Percentiles rank a stretch among this genome's conserved stretches.
phyloP scores from a whole-genome alignment of 2,113 vertebrate genomes.

The Cyphomyrus discorhynchus region DNA sequence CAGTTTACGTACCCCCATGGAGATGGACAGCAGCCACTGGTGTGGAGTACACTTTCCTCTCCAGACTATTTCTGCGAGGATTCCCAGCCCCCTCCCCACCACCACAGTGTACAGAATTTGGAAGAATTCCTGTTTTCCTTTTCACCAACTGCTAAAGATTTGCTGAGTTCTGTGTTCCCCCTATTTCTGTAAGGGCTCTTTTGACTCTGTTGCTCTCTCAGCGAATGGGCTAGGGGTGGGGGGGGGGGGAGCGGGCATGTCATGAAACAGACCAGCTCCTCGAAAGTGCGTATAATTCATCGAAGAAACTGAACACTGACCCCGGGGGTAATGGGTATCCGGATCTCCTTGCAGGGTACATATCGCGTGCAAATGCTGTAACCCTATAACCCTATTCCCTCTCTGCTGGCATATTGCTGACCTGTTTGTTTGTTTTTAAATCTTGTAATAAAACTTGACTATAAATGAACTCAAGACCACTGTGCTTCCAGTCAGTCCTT shows the following conservation, averaged over 20 bases:
- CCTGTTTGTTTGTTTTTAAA: background rate
- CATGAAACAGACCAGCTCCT: background rate
- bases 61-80: background rate
- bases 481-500: background rate
- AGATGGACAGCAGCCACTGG: background rate
- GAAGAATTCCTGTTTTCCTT: background rate
- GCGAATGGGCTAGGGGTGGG: background rate
- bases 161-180: background rate
- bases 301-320: background rate
- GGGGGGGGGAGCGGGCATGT: background rate
- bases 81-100: background rate
- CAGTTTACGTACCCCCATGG: background rate
- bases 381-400: background rate
- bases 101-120: background rate
- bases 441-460: background rate
- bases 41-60: background rate
- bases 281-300: constrained; percentile 2
- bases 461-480: background rate
- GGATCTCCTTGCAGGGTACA: background rate
- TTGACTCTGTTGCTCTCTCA: background rate
- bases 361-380: background rate
- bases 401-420: background rate
- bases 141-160: background rate
- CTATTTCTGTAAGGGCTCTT: background rate
- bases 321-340: background rate